Conservation (phyloP, 1,140 invertebrate genomes). For the Aphidius ervi region DNA sequence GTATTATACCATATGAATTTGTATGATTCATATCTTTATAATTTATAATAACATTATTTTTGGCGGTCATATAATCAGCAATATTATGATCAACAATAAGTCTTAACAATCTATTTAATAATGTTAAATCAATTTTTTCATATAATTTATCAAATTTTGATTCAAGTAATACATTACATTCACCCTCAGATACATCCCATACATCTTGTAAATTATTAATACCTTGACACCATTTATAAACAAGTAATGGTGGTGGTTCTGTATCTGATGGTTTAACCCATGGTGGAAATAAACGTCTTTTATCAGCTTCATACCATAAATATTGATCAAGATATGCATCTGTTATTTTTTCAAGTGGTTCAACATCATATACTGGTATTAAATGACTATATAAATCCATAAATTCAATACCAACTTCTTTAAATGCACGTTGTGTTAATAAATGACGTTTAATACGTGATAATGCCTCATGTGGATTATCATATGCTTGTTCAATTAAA, state of each 20-base stretch:
- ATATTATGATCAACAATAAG: slow-evolving; percentile 99
- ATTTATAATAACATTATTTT: slow-evolving; percentile 99
- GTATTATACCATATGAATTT: slow-evolving; percentile 97
- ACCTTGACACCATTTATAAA: slow-evolving; percentile 99
- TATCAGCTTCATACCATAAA: slow-evolving; percentile 99
- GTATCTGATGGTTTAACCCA: slow-evolving; percentile 99
- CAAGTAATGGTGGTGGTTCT: slow-evolving; percentile 94
- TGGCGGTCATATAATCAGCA: slow-evolving; percentile 99
- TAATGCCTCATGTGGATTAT: slow-evolving; percentile 98
- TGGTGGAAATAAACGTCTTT: slow-evolving; percentile 91
- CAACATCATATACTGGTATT: slow-evolving; percentile 98
- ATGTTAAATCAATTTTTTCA: slow-evolving; percentile 98
- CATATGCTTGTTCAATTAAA: slow-evolving; percentile 98
- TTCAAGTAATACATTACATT: slow-evolving; percentile 98
- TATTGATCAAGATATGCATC: slow-evolving; percentile 99
- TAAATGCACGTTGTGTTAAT: slow-evolving; percentile 95
- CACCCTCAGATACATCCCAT: slow-evolving; percentile 97
- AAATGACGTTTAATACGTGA: slow-evolving; percentile 99
- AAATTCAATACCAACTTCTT: slow-evolving; percentile 99
- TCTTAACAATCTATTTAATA: slow-evolving; percentile 91
- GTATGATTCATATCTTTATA: slow-evolving; percentile 99
- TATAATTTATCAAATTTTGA: slow-evolving; percentile 97
- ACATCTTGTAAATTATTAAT: slow-evolving; percentile 97
- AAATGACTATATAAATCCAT: slow-evolving; percentile 99
- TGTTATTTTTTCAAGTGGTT: slow-evolving; percentile 98